Evolutionary conservation across 92 coral and sea anemone species (phyloP).

Genomic region (Siderastrea radians): DNA sequence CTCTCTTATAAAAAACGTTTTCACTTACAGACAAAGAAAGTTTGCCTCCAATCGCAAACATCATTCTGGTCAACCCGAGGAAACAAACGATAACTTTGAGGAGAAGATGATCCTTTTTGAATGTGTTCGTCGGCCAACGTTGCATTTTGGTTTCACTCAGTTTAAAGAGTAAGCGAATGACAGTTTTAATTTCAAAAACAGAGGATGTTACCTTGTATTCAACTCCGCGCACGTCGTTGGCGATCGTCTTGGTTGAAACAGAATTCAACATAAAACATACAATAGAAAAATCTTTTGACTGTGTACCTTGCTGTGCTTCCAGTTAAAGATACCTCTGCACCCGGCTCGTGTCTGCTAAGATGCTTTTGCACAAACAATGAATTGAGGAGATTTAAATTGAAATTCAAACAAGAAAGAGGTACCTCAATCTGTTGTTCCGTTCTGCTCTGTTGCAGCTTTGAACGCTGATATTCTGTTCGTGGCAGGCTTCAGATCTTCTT

Average conservation of each 20-base stretch:
- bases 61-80: constrained; percentile 1
- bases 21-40: constrained; percentile 22
- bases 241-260: constrained; percentile 20
- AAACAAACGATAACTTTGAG: constrained; percentile 1
- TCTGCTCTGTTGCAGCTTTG: constrained; percentile 33
- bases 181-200: constrained; percentile 10
- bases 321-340: not conserved
- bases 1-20: not conserved
- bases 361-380: constrained; percentile 34
- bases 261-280: not conserved
- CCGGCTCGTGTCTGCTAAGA: constrained; percentile 22
- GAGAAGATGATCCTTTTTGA: not conserved
- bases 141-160: not conserved
- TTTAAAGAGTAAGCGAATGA: not conserved
- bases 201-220: constrained; percentile 21
- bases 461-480: constrained; percentile 3
- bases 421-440: constrained; percentile 39
- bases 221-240: not conserved
- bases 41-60: constrained; percentile 10
- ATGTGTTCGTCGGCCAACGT: not conserved
- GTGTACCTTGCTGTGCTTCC: constrained; percentile 44
- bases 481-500: constrained; percentile 22
- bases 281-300: not conserved
- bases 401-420: constrained; percentile 42
- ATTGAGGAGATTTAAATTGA: constrained; percentile 26